Conservation (phyloP, 2,888 invertebrate species). For the Drosophila lutescens region DNA sequence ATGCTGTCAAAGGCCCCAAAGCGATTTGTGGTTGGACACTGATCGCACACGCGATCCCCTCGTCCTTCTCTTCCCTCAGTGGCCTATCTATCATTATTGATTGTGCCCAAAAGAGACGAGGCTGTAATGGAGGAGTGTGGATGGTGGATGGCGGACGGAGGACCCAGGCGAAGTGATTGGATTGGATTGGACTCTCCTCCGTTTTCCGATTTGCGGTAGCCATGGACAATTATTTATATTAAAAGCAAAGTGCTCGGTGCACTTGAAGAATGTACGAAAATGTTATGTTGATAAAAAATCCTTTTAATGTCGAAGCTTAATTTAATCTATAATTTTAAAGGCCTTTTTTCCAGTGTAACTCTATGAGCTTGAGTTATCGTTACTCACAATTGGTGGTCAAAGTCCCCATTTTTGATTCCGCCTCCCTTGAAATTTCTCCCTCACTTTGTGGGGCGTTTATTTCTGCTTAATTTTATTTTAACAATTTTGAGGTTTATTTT, state of each 20-base stretch:
- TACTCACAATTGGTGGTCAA: not conserved
- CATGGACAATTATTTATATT: slow-evolving; percentile 73
- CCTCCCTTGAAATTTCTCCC: slow-evolving; percentile 3
- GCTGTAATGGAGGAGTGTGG: slow-evolving; percentile 20
- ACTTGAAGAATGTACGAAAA: slow-evolving; percentile 2
- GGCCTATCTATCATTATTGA: slow-evolving; percentile 79
- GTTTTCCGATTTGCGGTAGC: slow-evolving; percentile 54
- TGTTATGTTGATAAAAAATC: not conserved
- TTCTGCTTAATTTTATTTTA: slow-evolving; percentile 78
- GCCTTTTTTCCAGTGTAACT: not conserved
- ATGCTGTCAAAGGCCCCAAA: slow-evolving; percentile 77
- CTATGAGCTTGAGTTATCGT: slow-evolving; percentile 6
- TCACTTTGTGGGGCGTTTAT: slow-evolving; percentile 74
- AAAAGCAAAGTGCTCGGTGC: slow-evolving; percentile 43
- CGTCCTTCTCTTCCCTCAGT: slow-evolving; percentile 30
- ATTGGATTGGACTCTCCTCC: slow-evolving; percentile 15
- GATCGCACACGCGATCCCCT: slow-evolving; percentile 68
- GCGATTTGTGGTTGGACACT: slow-evolving; percentile 77
- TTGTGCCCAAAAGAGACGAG: slow-evolving; percentile 76
- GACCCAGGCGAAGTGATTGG: slow-evolving; percentile 3
- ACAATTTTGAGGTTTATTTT: slow-evolving; percentile 44
- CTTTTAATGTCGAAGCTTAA: too few species aligned
- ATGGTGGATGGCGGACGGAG: not conserved
- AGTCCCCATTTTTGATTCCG: not conserved
- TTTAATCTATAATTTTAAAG: too few species aligned